phyloP scores from a whole-genome alignment of 2,113 vertebrate genomes.

The Fregata magnificens region DNA sequence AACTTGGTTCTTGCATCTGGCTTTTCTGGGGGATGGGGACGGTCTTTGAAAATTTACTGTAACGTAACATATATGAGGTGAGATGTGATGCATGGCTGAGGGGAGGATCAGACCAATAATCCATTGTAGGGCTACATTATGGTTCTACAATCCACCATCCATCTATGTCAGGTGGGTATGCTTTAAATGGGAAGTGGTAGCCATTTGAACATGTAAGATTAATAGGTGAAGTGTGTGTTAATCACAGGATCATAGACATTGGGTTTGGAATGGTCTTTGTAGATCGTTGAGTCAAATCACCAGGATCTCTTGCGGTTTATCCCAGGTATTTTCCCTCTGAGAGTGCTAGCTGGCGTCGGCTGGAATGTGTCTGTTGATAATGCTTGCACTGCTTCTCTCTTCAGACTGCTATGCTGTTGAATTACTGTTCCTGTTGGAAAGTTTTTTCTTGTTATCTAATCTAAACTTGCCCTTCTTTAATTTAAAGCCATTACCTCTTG shows the following conservation, averaged over 20 bases:
- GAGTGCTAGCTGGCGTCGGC: background rate
- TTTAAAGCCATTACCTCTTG: slow-evolving; percentile 50
- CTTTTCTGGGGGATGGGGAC: background rate
- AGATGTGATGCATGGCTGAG: slow-evolving; percentile 45
- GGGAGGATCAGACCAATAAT: slow-evolving; percentile 37
- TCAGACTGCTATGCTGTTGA: background rate
- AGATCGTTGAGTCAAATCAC: background rate
- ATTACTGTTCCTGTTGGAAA: slow-evolving; percentile 22
- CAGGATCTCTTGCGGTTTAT: background rate
- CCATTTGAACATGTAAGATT: slow-evolving; percentile 37
- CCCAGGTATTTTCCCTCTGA: slow-evolving; percentile 22
- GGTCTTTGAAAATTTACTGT: slow-evolving; percentile 21
- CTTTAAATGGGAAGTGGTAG: slow-evolving; percentile 20
- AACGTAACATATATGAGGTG: slow-evolving; percentile 31
- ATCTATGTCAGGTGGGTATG: slow-evolving; percentile 1
- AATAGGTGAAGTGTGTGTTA: slow-evolving; percentile 50
- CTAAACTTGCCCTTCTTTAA: slow-evolving; percentile 49
- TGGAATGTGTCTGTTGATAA: slow-evolving; percentile 14
- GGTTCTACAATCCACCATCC: slow-evolving; percentile 1
- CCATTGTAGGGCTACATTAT: slow-evolving; percentile 1
- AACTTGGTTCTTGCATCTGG: background rate
- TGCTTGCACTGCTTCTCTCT: background rate
- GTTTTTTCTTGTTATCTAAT: slow-evolving; percentile 45
- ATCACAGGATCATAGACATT: slow-evolving; percentile 30
- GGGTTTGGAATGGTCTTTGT: slow-evolving; percentile 8